Conservation (phyloP, 2,797 vertebrate genomes). For the Botia almorhae region DNA sequence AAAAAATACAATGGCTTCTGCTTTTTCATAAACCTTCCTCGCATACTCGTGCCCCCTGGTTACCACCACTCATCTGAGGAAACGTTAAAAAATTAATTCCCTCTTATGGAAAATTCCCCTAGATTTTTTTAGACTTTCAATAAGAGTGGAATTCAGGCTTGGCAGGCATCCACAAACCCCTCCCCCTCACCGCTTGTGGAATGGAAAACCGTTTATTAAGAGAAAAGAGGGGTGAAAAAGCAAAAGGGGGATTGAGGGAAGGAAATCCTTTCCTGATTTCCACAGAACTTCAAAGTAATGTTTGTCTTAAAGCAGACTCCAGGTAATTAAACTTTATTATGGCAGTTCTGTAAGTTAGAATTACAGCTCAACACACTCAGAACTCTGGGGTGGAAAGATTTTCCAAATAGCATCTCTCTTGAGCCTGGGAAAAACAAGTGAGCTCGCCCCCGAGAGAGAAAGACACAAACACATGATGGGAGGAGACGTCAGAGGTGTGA, state of each 20-base stretch:
- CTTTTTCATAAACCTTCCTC: slow-evolving; percentile 51
- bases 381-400: slow-evolving; percentile 79
- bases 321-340: slow-evolving; percentile 80
- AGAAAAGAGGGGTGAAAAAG: slow-evolving; percentile 68
- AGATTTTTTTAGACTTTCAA: slow-evolving; percentile 77
- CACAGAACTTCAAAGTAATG: slow-evolving; percentile 77
- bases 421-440: slow-evolving; percentile 54
- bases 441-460: slow-evolving; percentile 36
- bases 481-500: slow-evolving; percentile 15
- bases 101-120: slow-evolving; percentile 81
- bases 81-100: slow-evolving; percentile 76
- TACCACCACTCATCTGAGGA: slow-evolving; percentile 67
- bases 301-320: slow-evolving; percentile 72
- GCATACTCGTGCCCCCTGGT: slow-evolving; percentile 55
- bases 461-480: slow-evolving; percentile 42
- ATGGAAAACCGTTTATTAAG: slow-evolving; percentile 80
- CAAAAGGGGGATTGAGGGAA: slow-evolving; percentile 53
- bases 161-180: slow-evolving; percentile 69
- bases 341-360: slow-evolving; percentile 75
- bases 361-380: slow-evolving; percentile 70
- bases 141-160: slow-evolving; percentile 79
- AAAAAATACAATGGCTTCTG: slow-evolving; percentile 28
- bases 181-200: slow-evolving; percentile 48
- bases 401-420: slow-evolving; percentile 61
- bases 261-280: slow-evolving; percentile 71